Conservation (phyloP, 2,113 vertebrate genomes). For the Neotoma lepida region DNA sequence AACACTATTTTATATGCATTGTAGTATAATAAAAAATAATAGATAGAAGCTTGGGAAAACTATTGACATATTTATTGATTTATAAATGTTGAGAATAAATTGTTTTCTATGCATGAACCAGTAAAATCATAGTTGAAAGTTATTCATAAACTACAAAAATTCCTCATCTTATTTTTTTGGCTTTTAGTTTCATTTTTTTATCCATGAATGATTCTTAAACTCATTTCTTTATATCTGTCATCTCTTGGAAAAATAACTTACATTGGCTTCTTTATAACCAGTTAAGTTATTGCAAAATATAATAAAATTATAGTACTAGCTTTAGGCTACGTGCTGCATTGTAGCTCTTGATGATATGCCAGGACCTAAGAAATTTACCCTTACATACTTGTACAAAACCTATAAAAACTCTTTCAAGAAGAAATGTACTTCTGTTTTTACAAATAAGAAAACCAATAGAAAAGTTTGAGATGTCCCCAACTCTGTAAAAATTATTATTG, state of each 20-base stretch:
- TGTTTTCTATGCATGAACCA: not conserved
- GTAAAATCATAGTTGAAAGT: constrained; percentile 25
- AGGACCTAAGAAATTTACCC: not conserved
- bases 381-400: not conserved
- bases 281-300: constrained; percentile 15
- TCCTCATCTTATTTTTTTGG: not conserved
- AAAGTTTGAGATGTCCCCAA: not conserved
- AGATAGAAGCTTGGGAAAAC: not conserved
- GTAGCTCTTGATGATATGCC: not conserved
- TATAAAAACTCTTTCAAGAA: not conserved
- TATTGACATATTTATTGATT: not conserved
- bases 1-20: constrained; percentile 23
- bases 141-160: not conserved
- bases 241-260: not conserved
- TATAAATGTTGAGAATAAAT: not conserved
- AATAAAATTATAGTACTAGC: not conserved
- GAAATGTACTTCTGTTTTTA: not conserved
- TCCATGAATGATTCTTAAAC: not conserved
- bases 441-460: not conserved
- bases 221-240: not conserved
- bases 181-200: not conserved
- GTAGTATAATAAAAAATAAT: constrained; percentile 37
- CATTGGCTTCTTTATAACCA: not conserved
- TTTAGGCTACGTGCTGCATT: not conserved
- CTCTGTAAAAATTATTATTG: not conserved